These are phyloP conservation scores for Arnoldichthys spilopterus DNA, from an alignment of 2,797 vertebrate genomes.

Conservation along the genomic window DNA sequence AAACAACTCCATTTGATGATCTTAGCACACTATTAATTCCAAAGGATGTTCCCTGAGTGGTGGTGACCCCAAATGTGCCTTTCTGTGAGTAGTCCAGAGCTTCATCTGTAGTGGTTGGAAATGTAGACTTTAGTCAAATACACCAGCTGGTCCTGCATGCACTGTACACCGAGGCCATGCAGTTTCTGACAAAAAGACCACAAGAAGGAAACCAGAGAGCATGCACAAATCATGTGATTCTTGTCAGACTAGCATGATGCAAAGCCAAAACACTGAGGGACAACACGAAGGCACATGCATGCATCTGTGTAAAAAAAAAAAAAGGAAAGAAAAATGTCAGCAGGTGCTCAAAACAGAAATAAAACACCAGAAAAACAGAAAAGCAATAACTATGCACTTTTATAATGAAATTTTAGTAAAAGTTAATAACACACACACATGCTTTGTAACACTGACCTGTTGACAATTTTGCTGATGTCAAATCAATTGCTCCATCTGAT, in stretches of 20 bases:
- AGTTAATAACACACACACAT: slow-evolving; percentile 75
- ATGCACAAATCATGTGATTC: slow-evolving; percentile 85
- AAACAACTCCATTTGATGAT: slow-evolving; percentile 93
- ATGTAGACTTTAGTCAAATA: slow-evolving; percentile 68
- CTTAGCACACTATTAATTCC: slow-evolving; percentile 86
- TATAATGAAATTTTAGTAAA: slow-evolving; percentile 67
- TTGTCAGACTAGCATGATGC: slow-evolving; percentile 86
- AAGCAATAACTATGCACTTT: slow-evolving; percentile 61
- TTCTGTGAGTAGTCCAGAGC: slow-evolving; percentile 97
- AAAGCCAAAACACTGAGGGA: slow-evolving; percentile 89
- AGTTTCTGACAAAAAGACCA: slow-evolving; percentile 74
- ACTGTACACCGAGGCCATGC: slow-evolving; percentile 60
- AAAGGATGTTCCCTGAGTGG: slow-evolving; percentile 83
- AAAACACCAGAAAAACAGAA: slow-evolving; percentile 52
- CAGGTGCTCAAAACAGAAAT: slow-evolving; percentile 39
- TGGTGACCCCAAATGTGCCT: slow-evolving; percentile 85
- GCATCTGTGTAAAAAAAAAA: slow-evolving; percentile 86
- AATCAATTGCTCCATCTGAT: slow-evolving; percentile 90
- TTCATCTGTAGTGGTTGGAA: slow-evolving; percentile 93
- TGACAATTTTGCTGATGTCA: slow-evolving; percentile 91
- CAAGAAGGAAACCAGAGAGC: slow-evolving; percentile 73
- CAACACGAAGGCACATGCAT: slow-evolving; percentile 96
- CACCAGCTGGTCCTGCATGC: slow-evolving; percentile 59
- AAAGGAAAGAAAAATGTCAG: slow-evolving; percentile 75
- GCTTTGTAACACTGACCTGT: slow-evolving; percentile 88